phyloP scores from a whole-genome alignment of 2,113 vertebrate genomes.

The Notothenia coriiceps region DNA sequence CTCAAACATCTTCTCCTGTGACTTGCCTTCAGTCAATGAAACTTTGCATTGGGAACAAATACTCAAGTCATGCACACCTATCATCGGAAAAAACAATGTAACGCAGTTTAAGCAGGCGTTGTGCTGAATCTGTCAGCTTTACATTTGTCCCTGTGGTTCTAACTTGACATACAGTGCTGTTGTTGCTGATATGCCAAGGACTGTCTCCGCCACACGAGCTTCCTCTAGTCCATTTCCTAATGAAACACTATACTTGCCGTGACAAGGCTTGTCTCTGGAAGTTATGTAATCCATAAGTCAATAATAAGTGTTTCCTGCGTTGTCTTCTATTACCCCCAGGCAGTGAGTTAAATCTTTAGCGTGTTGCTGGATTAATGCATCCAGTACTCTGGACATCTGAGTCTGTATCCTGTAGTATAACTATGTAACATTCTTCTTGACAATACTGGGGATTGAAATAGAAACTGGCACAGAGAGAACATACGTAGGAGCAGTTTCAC shows the following conservation, averaged over 20 bases:
- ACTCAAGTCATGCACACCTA: background rate
- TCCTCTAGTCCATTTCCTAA: conserved; percentile 48
- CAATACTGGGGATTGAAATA: background rate
- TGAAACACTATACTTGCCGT: conserved; percentile 42
- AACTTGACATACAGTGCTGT: conserved; percentile 13
- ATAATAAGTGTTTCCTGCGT: conserved; percentile 44
- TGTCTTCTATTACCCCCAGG: conserved; percentile 20
- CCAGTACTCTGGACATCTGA: background rate
- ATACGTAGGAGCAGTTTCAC: conserved; percentile 16
- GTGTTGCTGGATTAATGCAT: conserved; percentile 25
- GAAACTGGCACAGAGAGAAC: background rate
- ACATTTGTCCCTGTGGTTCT: conserved; percentile 25
- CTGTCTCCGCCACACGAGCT: conserved; percentile 1
- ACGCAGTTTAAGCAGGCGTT: background rate
- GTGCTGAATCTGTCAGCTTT: background rate
- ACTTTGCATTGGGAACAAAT: background rate
- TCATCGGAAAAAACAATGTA: background rate
- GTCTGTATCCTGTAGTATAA: background rate
- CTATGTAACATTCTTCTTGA: background rate
- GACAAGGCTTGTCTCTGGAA: conserved; percentile 27
- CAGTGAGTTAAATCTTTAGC: conserved; percentile 43
- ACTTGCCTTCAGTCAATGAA: too few relatives aligned
- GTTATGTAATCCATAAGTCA: conserved; percentile 55
- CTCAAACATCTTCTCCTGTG: background rate
- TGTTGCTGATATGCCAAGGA: background rate